Evolutionary conservation across 2,888 invertebrate genomes (phyloP).

Genomic region (Axea sp.): DNA sequence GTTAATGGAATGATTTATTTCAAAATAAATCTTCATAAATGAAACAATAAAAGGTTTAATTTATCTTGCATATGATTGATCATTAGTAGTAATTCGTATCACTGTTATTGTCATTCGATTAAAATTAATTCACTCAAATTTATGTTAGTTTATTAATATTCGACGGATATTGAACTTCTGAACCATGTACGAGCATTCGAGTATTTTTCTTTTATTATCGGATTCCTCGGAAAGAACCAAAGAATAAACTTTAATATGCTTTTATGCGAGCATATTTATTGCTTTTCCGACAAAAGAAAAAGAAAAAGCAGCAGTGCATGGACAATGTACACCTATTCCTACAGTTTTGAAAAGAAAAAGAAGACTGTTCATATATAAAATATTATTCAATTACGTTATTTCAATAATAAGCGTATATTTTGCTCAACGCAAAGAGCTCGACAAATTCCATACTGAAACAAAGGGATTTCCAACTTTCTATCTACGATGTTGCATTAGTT

Average conservation of each 20-base stretch:
- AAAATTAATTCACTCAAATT: slow-evolving; percentile 1
- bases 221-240: slow-evolving; percentile 17
- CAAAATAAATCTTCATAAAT: slow-evolving; percentile 47
- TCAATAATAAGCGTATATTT: slow-evolving; percentile 35
- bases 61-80: slow-evolving; percentile 18
- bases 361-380: slow-evolving; percentile 26
- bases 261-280: slow-evolving; percentile 47
- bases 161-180: slow-evolving; percentile 2
- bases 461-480: slow-evolving; percentile 23
- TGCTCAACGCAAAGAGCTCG: slow-evolving; percentile 18
- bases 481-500: slow-evolving; percentile 33
- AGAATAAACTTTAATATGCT: slow-evolving; percentile 43
- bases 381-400: slow-evolving; percentile 53
- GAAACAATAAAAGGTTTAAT: slow-evolving; percentile 31
- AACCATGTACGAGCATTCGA: neutral
- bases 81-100: slow-evolving; percentile 17
- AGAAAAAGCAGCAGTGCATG: slow-evolving; percentile 14
- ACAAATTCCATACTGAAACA: slow-evolving; percentile 12
- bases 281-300: slow-evolving; percentile 20
- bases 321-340: slow-evolving; percentile 23
- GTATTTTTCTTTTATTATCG: slow-evolving; percentile 28
- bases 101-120: neutral
- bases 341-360: slow-evolving; percentile 1
- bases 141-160: slow-evolving; percentile 2
- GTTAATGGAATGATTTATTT: slow-evolving; percentile 45